Evolutionary conservation across 2,797 vertebrate genomes (phyloP), one percentile per base, ranked within the genome.

Genomic region (Alectoris magna): DNA sequence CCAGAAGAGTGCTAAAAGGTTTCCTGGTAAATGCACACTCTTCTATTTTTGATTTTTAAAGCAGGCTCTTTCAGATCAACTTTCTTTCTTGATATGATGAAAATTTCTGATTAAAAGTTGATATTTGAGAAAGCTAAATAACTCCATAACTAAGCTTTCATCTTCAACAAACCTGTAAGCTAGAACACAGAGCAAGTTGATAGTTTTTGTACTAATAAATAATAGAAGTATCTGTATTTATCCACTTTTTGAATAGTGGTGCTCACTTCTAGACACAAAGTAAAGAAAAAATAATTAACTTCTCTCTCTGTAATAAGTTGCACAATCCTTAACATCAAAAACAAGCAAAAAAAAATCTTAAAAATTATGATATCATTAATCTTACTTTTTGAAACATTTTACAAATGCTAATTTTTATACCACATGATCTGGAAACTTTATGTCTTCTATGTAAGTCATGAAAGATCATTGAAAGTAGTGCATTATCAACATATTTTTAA

Each of bases 21-120:
- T 64, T 12, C 19, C 27, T 81, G 26, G 22, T 55, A 18, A 91
- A 84, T 59, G 34, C 14, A 89, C 29, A 59, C 2, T 19, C 73
- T 82, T 91, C 26, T 55, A 5, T 31, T 96, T 94, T 75, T 72
- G 39, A 84, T 76, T 81, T 67, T 71, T 74, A 58, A 93, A 85
- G 63, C 2, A 60, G 29, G 2, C 8, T 53, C 22, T 62, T 53
- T 44, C 6, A 21, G 8, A 6, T 84, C 27, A 79, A 69, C 4
- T 51, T 73, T 78, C 5, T 36, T 43, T 79, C 78, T 69, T 66
- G 34, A 74, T 39, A 73, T 5, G 2, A 31, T 76, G 27, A 72
- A 87, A 49, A 76, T 53, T 84, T 87, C 23, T 72, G 16, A 44
- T 83, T 84, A 58, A 95, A 92, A 91, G 19, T 9, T 59, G 56